Evolutionary conservation across 2,888 invertebrate species (phyloP).

Genomic region (Eupithecia dodoneata): DNA sequence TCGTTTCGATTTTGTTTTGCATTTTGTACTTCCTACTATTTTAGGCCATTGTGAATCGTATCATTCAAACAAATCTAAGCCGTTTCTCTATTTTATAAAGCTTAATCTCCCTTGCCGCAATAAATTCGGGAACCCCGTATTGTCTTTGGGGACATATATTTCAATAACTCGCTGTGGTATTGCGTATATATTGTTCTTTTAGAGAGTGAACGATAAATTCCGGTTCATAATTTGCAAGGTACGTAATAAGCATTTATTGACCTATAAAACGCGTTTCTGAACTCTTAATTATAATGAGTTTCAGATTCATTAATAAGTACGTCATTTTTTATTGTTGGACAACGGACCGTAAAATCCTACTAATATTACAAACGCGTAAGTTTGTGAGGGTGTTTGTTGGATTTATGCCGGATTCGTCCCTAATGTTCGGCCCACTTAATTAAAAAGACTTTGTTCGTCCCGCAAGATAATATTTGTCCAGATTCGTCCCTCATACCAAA

Average conservation of each 20-base stretch:
- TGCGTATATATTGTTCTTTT: conserved; percentile 76
- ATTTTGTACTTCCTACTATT: conserved; percentile 68
- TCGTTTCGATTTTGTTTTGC: conserved; percentile 69
- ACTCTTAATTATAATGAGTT: conserved; percentile 32
- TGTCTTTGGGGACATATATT: conserved; percentile 79
- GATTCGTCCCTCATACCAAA: no score
- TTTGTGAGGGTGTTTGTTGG: no score
- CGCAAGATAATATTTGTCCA: no score
- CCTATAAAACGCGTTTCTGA: conserved; percentile 28
- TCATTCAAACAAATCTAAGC: conserved; percentile 48
- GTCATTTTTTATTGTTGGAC: not conserved
- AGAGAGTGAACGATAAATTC: conserved; percentile 73
- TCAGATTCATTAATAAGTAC: conserved; percentile 13
- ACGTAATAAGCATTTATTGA: conserved; percentile 56
- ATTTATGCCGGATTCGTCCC: no score
- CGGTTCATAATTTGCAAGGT: conserved; percentile 65
- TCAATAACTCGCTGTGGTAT: conserved; percentile 74
- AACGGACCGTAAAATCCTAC: not conserved
- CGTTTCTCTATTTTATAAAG: conserved; percentile 52
- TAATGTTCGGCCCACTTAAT: no score
- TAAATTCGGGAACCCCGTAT: conserved; percentile 56
- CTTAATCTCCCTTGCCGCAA: conserved; percentile 51
- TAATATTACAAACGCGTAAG: no score
- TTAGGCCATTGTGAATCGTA: conserved; percentile 48
- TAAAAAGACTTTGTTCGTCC: no score